Evolutionary conservation across 2,888 invertebrate species (phyloP), one percentile per base, ranked within the genome.

Genomic region (Phaedon cochleariae): DNA sequence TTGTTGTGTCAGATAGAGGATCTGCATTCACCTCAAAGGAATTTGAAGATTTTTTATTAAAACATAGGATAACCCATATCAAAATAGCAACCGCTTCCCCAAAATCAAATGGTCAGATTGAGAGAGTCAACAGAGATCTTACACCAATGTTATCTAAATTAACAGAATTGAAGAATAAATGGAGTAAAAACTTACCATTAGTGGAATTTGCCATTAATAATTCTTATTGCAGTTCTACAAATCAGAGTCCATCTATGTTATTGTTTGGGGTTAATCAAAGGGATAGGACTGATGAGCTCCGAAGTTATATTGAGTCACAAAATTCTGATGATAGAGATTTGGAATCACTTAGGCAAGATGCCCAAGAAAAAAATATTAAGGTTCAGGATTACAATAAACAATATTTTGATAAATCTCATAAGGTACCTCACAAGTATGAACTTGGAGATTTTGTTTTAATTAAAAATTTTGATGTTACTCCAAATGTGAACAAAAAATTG

Each of bases 1-100:
- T 65, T 46, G 55, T 76, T 6, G 58, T 77, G 20, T 69, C 68
- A 6, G 76, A 76, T 29, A 75, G 73, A n/a, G n/a, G n/a, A n/a
- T n/a, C n/a, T n/a, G n/a, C n/a, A n/a, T n/a, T n/a, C n/a, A n/a
- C n/a, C 0, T 73, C 72, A 0, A 31, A 31, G 1, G 67, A 67
- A 12, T 78, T 76, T 49, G 65, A 69, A 12, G 48, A 68, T 29
- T 76, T 73, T 64, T 12, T 73, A 5, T 21, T 65, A 3, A 41
- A 67, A 6, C 64, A 69, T 20, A 66, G 54, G 29, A 70, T 78
- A 10, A 48, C 62, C 21, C 75, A 75, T 45, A 65, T 78, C 10
- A 58, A 70, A 18, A 70, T 73, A 5, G 73, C 75, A 4, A 66
- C 70, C 9, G n/a, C n/a, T n/a, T n/a, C n/a, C n/a, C n/a, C n/a